Percentiles rank a stretch among this genome's conserved stretches.
Conservation (phyloP, 1,140 invertebrate genomes). For the Ephestia elutella region DNA sequence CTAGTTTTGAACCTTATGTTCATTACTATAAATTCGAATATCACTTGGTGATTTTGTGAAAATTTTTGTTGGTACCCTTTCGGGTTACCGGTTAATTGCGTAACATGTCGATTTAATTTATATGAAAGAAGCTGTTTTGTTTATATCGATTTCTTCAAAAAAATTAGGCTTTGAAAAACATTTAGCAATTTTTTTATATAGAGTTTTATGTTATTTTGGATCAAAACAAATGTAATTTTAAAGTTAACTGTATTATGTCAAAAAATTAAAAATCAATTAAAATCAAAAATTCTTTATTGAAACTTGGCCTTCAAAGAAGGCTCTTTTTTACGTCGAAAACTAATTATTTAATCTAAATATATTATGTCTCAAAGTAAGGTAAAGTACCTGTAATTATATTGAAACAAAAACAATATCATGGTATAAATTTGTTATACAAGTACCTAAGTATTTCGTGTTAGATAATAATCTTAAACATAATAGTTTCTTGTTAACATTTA, state of each 20-base stretch:
- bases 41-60: background rate
- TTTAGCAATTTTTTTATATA: background rate
- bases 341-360: too few relatives aligned
- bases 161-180: conserved; percentile 5
- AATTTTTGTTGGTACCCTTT: conserved; percentile 16
- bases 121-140: too few relatives aligned
- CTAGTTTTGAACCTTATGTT: background rate
- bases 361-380: too few relatives aligned
- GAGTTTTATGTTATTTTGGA: too few relatives aligned
- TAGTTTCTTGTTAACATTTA: background rate
- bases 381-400: too few relatives aligned
- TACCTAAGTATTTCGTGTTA: background rate
- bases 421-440: background rate
- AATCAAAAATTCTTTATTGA: too few relatives aligned
- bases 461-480: background rate
- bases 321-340: too few relatives aligned
- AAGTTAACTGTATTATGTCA: too few relatives aligned
- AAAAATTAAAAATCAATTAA: too few relatives aligned
- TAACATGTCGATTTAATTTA: conserved; percentile 17
- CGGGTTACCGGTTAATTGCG: conserved; percentile 10
- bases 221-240: too few relatives aligned
- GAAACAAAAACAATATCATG: too few relatives aligned
- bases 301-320: too few relatives aligned
- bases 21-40: background rate
- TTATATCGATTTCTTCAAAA: conserved; percentile 11